These are phyloP conservation scores for Rhynchonycteris naso DNA, from an alignment of 2,797 vertebrate genomes.

Conservation along the genomic window DNA sequence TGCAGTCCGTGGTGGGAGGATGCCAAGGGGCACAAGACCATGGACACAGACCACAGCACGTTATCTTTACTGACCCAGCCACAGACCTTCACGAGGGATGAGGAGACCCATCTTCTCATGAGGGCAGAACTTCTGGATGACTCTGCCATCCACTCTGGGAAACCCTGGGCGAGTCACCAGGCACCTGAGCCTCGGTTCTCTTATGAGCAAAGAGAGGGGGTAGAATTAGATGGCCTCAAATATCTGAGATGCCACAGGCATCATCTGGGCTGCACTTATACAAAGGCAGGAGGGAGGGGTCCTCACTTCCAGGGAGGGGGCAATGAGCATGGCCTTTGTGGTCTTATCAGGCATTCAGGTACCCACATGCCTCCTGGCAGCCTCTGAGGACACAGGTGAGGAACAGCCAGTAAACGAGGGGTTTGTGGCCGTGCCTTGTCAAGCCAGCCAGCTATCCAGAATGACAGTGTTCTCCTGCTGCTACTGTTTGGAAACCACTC, in stretches of 20 bases:
- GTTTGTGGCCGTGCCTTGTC: fast-evolving
- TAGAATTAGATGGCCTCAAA: not conserved
- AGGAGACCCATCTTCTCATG: not conserved
- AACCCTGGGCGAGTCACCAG: not conserved
- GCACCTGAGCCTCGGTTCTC: no score
- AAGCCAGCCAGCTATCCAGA: fast-evolving
- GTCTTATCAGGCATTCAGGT: not conserved
- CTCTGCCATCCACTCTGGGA: not conserved
- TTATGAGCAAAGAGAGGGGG: not conserved
- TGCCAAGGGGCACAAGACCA: fast-evolving
- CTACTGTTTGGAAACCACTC: not conserved
- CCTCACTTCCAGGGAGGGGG: fast-evolving
- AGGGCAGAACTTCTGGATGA: not conserved
- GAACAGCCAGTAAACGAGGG: no score
- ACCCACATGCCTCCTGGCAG: fast-evolving
- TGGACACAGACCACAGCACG: fast-evolving
- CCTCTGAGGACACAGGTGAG: not conserved
- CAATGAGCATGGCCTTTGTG: fast-evolving
- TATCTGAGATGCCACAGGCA: not conserved
- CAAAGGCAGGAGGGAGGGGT: no score
- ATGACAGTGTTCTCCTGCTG: fast-evolving
- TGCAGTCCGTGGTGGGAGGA: fast-evolving
- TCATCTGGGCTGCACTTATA: fast-evolving
- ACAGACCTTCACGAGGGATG: fast-evolving
- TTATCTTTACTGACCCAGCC: fast-evolving